Percentiles rank a stretch among this genome's conserved stretches.
Evolutionary conservation across 2,797 vertebrate genomes (phyloP).

Genomic region (Numenius phaeopus): DNA sequence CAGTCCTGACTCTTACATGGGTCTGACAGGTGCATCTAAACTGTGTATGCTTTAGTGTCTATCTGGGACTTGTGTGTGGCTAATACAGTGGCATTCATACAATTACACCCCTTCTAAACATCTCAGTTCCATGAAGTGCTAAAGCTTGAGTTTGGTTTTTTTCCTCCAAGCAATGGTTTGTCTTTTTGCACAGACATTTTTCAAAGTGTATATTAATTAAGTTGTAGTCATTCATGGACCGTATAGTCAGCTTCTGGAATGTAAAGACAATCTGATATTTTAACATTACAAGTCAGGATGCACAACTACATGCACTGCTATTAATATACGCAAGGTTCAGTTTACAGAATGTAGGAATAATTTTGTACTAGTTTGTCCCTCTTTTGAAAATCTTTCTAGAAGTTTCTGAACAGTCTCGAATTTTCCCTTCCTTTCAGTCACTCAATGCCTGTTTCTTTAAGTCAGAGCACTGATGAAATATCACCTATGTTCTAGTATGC

Average conservation of each 20-base stretch:
- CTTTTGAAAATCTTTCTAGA: neutral
- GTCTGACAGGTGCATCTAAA: neutral
- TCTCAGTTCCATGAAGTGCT: neutral
- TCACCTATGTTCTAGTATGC: neutral
- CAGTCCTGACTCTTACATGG: neutral
- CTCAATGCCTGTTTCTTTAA: constrained; percentile 18
- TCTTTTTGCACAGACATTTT: neutral
- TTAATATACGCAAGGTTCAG: neutral
- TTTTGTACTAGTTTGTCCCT: neutral
- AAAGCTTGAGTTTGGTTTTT: neutral
- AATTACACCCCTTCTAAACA: neutral
- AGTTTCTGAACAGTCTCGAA: neutral
- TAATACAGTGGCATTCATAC: neutral
- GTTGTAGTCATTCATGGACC: neutral
- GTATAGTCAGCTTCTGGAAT: neutral
- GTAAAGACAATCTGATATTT: neutral
- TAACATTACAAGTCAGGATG: neutral
- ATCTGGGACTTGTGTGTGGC: neutral
- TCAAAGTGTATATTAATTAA: neutral
- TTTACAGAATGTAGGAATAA: neutral
- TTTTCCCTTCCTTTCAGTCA: constrained; percentile 38
- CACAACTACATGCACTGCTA: neutral
- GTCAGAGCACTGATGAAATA: constrained; percentile 5
- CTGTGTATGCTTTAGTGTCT: neutral
- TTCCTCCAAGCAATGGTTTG: neutral